phyloP scores from a whole-genome alignment of 2,888 invertebrate species.

The Antheraea yamamai region DNA sequence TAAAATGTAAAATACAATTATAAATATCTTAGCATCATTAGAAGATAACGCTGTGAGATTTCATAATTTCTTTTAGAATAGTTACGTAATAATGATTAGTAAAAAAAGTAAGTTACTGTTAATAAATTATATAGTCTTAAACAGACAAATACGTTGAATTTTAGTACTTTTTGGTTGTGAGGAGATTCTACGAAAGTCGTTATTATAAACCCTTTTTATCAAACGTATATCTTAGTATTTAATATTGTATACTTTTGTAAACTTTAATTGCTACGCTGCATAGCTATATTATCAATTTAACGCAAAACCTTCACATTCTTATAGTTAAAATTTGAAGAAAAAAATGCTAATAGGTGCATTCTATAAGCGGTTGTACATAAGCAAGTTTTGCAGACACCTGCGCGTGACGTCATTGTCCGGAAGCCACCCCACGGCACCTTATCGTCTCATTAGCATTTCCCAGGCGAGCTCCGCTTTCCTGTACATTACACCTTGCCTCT shows the following conservation, averaged over 20 bases:
- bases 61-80: background rate
- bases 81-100: background rate
- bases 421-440: conserved; percentile 42
- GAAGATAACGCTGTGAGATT: background rate
- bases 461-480: conserved; percentile 31
- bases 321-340: background rate
- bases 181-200: background rate
- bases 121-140: background rate
- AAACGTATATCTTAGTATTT: background rate
- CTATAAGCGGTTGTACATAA: background rate
- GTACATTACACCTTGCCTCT: conserved; percentile 11
- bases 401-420: conserved; percentile 40
- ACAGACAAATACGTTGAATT: background rate
- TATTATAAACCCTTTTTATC: background rate
- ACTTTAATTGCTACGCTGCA: background rate
- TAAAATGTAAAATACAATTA: background rate
- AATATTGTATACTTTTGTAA: background rate
- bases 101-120: too few species aligned
- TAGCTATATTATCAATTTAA: background rate
- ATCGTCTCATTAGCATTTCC: conserved; percentile 50
- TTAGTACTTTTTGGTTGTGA: background rate
- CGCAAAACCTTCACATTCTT: background rate
- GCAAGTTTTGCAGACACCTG: conserved; percentile 29
- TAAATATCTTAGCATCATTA: background rate
- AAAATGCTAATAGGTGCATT: background rate